Base-by-base conservation (phyloP, 2,888 invertebrate species). In the Agrotis ipsilon region DNA sequence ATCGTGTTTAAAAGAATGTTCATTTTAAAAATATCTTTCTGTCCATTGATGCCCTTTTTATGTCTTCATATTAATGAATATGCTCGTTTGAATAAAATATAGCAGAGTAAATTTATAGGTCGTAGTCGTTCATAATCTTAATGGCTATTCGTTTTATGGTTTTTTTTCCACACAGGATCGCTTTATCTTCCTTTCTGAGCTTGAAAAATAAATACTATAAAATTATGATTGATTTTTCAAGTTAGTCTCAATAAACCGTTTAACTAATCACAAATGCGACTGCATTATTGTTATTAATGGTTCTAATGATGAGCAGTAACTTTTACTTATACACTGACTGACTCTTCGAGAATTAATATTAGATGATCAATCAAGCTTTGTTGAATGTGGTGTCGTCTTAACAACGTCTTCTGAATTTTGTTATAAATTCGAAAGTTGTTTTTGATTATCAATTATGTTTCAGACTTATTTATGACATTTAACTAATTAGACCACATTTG, bases 91-190 rank as follows among this genome's bases (percentile, higher is more conserved):
- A 61, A 72, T 80, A 64, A 85, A 70, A 75, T 68, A 83, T 70
- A 43, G 58, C 32, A 1, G 27, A 68, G 51, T 63, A 71, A 78
- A 84, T 84, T 86, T 78, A 81, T 81, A 71, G 64, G 51, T 67
- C 60, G 59, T 51, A 24, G 79, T 78, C 75, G 65, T 67, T 32
- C 51, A 57, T 54, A 80, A 83, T 83, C 68, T 65, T 71, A 69
- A 76, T 65, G 62, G 60, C 51, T 57, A 55, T 67, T 55, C 73
- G 66, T 71, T 85, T 80, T 75, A 85, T 63, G 55, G 51, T 39
- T 4, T 57, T 5, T 46, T 72, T 72, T 58, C 60, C 70, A 52
- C 57, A 73, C 45, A 71, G 71, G 66, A 43, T 55, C 24, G 19
- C 64, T 76, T 60, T 72, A 79, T 69, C 49, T 74, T 55, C 39